A percentile compares a stretch with the other conserved stretches of the same genome.
Evolutionary conservation across 2,888 invertebrate genomes (phyloP).

Genomic region (Acleris laterana): DNA sequence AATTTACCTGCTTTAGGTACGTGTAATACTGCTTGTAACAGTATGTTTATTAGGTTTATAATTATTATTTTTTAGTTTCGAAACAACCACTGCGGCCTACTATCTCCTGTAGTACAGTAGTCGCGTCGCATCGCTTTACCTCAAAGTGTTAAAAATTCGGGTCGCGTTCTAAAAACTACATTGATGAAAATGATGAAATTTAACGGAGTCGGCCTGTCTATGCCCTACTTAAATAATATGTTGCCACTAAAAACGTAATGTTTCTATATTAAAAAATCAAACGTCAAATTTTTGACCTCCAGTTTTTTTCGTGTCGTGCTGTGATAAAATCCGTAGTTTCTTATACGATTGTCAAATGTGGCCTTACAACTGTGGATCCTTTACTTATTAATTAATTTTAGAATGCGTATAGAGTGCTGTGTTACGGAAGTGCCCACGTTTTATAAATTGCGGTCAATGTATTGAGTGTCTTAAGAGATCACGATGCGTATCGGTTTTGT

Average conservation of each 20-base stretch:
- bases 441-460: conserved; percentile 64
- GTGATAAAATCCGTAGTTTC: conserved; percentile 61
- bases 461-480: conserved; percentile 75
- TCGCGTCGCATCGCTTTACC: too few species aligned
- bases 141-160: too few species aligned
- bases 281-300: conserved; percentile 65
- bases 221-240: conserved; percentile 27
- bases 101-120: too few species aligned
- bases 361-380: conserved; percentile 60
- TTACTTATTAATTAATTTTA: conserved; percentile 60
- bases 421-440: conserved; percentile 62
- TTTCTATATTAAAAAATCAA: conserved; percentile 40
- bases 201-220: not conserved
- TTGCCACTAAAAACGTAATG: conserved; percentile 39
- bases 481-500: conserved; percentile 82
- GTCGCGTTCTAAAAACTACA: too few species aligned
- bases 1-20: too few species aligned
- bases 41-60: too few species aligned
- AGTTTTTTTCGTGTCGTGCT: conserved; percentile 65
- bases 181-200: too few species aligned
- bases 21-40: too few species aligned
- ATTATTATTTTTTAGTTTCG: too few species aligned
- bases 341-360: conserved; percentile 70
- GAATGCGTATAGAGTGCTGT: conserved; percentile 75
- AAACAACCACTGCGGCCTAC: too few species aligned